These are phyloP conservation scores for Tyrophagus putrescentiae DNA, from an alignment of 1,140 invertebrate species.

Conservation along the genomic window DNA sequence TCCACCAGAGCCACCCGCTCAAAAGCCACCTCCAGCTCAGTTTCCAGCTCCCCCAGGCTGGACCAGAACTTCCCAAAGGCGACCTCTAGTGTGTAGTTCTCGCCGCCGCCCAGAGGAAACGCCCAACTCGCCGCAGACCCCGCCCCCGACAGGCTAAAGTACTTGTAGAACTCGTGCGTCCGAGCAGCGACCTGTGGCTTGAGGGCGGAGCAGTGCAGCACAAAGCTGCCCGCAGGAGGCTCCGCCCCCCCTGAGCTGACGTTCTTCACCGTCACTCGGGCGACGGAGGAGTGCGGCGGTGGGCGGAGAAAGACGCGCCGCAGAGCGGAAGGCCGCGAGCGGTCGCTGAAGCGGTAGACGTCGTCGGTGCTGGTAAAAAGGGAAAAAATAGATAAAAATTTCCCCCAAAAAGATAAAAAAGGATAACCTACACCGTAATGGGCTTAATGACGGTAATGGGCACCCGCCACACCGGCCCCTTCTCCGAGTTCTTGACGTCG, in stretches of 20 bases:
- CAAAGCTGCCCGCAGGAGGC: conserved; percentile 48
- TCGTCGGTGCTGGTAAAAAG: neutral
- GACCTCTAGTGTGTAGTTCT: conserved; percentile 69
- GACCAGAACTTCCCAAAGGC: conserved; percentile 89
- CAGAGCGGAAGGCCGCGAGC: conserved; percentile 65
- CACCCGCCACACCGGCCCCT: conserved; percentile 78
- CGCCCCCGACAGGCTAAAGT: conserved; percentile 49
- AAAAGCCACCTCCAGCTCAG: conserved; percentile 63
- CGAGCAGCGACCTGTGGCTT: conserved; percentile 58
- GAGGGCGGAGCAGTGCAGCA: conserved; percentile 67
- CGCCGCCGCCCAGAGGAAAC: conserved; percentile 49
- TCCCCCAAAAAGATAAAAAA: too few species aligned
- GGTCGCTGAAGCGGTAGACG: neutral
- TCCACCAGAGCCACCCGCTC: conserved; percentile 45
- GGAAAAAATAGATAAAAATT: conserved; percentile 9
- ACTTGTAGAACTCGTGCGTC: conserved; percentile 63
- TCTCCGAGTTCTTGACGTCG: conserved; percentile 58
- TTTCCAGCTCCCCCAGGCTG: conserved; percentile 53
- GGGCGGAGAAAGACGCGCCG: conserved; percentile 68
- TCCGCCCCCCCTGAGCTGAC: too few species aligned
- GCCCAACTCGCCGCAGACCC: conserved; percentile 47
- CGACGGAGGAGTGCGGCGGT: conserved; percentile 69
- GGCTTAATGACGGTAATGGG: conserved; percentile 77
- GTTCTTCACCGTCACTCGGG: conserved; percentile 33
- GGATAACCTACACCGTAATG: neutral